Evolutionary conservation across 2,888 invertebrate genomes (phyloP), one percentile per base, ranked within the genome.

Genomic region (Ceriagrion tenellum): DNA sequence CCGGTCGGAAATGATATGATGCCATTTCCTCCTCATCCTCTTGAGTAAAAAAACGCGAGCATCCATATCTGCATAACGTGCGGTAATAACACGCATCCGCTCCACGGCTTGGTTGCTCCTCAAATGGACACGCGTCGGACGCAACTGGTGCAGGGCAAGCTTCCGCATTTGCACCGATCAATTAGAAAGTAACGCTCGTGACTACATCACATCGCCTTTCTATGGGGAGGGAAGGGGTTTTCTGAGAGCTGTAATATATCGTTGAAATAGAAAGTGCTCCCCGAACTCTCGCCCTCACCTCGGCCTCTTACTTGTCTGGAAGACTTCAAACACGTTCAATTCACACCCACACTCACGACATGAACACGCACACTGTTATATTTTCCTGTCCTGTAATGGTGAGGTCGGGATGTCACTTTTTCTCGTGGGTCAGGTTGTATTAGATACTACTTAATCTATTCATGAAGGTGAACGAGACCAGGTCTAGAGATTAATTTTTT

Each of bases 91-190:
- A 35, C 47, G 47, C 81, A 81, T 81, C 81, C 81, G 81, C 35
- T 35, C 35, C 16, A 6, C 35, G 81, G 30, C 30, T 35, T 35
- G 81, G 30, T 81, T 35, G 30, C 81, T 35, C 35, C 35, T 35
- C 20, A 59, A 81, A 81, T 81, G 81, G 81, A 35, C 81, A 16
- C 35, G 35, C 59, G 16, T 16, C 18, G 35, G 30, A 35, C 81
- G 30, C 81, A 81, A 30, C 81, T 81, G 81, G 26, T 81, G 26
- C 81, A 35, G 81, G 26, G 81, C 81, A 81, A 30, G 81, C 81
- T 81, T 81, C 81, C 81, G 81, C 81, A 30, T 81, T 81, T 81
- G 81, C 81, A 81, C 81, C 35, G 81, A 81, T 81, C 81, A 81
- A 81, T 81, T 81, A 81, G 81, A 81, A 81, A 81, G 81, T 81